phyloP scores from a whole-genome alignment of 2,888 invertebrate species.

The Leucozona laternaria region DNA sequence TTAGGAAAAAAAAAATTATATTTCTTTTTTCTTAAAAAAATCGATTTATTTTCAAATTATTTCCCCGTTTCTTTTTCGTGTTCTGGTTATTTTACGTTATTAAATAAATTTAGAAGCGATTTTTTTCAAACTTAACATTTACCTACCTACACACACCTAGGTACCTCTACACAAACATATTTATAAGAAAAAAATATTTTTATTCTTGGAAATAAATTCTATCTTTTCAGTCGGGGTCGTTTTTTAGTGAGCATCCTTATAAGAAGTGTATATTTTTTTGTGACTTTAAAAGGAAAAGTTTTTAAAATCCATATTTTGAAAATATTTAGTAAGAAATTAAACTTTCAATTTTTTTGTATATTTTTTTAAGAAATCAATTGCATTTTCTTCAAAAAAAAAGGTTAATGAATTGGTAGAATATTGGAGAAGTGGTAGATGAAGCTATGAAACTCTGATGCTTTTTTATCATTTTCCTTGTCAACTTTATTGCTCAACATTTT shows the following conservation, averaged over 20 bases:
- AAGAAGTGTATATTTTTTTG: not conserved
- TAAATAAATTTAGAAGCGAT: slow-evolving; percentile 70
- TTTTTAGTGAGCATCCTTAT: no score
- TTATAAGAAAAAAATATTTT: slow-evolving; percentile 24
- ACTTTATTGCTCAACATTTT: no score
- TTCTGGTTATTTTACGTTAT: slow-evolving; percentile 52
- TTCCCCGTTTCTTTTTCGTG: slow-evolving; percentile 54
- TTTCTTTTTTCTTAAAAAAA: slow-evolving; percentile 33
- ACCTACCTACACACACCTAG: slow-evolving; percentile 37
- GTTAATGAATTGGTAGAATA: no score
- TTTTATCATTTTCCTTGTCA: no score
- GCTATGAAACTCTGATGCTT: no score
- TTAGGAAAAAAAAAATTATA: slow-evolving; percentile 10
- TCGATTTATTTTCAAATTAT: slow-evolving; percentile 76
- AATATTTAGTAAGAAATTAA: no score
- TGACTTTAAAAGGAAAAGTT: not conserved
- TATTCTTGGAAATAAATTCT: not conserved
- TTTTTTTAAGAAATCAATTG: no score
- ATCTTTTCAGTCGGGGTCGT: not conserved
- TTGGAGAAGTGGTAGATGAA: no score
- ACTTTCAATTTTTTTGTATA: no score
- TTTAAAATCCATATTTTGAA: not conserved
- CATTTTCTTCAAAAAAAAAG: no score
- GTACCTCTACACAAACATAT: not conserved
- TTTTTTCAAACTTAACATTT: slow-evolving; percentile 50